Percentiles rank a stretch among this genome's conserved stretches.
phyloP scores from a whole-genome alignment of 1,140 invertebrate genomes.

The Bombyx mori region DNA sequence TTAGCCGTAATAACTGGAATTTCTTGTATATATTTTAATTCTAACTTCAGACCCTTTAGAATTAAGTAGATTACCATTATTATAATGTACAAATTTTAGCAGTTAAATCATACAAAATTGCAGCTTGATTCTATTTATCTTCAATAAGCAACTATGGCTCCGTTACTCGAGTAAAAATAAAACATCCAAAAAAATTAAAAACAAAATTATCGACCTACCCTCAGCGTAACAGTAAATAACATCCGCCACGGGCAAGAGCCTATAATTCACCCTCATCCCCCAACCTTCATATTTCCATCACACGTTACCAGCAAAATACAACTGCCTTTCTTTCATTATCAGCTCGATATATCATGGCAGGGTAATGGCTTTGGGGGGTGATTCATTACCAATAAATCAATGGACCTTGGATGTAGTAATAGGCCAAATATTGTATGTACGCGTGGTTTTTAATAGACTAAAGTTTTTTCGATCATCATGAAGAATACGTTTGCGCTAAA shows the following conservation, averaged over 20 bases:
- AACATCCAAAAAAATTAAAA: neutral
- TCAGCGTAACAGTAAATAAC: conserved; percentile 8
- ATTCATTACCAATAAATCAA: conserved; percentile 68
- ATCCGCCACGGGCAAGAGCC: conserved; percentile 11
- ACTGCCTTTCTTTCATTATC: conserved; percentile 50
- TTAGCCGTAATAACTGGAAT: neutral
- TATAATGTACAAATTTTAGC: too few relatives aligned
- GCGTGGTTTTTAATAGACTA: too few relatives aligned
- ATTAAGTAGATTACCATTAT: neutral
- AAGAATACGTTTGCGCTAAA: too few relatives aligned
- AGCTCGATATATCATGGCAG: conserved; percentile 45
- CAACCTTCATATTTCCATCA: conserved; percentile 59
- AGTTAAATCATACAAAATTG: too few relatives aligned
- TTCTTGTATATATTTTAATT: neutral
- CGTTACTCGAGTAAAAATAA: too few relatives aligned
- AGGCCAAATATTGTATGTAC: conserved; percentile 38
- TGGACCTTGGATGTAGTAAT: conserved; percentile 43
- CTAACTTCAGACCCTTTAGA: neutral
- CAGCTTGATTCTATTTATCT: neutral
- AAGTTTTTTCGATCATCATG: too few relatives aligned
- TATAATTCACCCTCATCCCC: conserved; percentile 32
- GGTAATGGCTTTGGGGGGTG: conserved; percentile 21
- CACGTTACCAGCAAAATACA: conserved; percentile 39
- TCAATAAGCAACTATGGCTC: neutral
- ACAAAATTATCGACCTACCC: neutral